Percentiles rank a stretch among this genome's conserved stretches.
phyloP scores from a whole-genome alignment of 2,888 invertebrate genomes.

The Oegoconia quadripuncta region DNA sequence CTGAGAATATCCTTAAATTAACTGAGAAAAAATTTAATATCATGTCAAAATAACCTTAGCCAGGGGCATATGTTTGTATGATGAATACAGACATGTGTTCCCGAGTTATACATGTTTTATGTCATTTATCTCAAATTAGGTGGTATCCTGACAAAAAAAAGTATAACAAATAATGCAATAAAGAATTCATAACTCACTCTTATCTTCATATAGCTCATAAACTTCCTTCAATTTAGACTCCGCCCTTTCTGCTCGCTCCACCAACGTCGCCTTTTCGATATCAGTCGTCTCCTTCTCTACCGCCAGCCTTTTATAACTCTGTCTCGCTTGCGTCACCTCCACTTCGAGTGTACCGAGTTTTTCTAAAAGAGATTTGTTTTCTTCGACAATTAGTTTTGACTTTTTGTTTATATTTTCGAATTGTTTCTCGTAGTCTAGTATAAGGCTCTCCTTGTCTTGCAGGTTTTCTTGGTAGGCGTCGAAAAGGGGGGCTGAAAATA shows the following conservation, averaged over 20 bases:
- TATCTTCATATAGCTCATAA: constrained; percentile 85
- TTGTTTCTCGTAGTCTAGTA: constrained; percentile 84
- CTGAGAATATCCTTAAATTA: too few relatives aligned
- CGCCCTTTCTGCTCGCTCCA: constrained; percentile 83
- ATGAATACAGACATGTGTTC: too few relatives aligned
- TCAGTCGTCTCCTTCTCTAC: constrained; percentile 67
- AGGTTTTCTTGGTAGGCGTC: constrained; percentile 89
- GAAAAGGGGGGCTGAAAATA: constrained; percentile 80
- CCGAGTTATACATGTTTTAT: too few relatives aligned
- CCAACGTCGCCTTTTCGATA: constrained; percentile 69
- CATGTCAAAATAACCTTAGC: too few relatives aligned
- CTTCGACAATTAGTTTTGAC: constrained; percentile 83
- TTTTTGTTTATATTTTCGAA: constrained; percentile 85
- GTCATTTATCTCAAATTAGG: too few relatives aligned
- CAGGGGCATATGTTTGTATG: too few relatives aligned
- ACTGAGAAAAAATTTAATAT: too few relatives aligned
- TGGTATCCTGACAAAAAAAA: too few relatives aligned
- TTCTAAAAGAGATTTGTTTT: constrained; percentile 82
- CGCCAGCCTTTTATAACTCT: constrained; percentile 57
- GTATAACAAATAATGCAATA: too few relatives aligned
- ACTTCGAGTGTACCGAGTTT: constrained; percentile 48
- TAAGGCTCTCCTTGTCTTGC: constrained; percentile 85
- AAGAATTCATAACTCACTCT: constrained; percentile 81
- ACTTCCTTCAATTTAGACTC: constrained; percentile 87
- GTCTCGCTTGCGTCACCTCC: constrained; percentile 55